phyloP scores from a whole-genome alignment of 2,797 vertebrate genomes.

The Rhodeus uyekii region DNA sequence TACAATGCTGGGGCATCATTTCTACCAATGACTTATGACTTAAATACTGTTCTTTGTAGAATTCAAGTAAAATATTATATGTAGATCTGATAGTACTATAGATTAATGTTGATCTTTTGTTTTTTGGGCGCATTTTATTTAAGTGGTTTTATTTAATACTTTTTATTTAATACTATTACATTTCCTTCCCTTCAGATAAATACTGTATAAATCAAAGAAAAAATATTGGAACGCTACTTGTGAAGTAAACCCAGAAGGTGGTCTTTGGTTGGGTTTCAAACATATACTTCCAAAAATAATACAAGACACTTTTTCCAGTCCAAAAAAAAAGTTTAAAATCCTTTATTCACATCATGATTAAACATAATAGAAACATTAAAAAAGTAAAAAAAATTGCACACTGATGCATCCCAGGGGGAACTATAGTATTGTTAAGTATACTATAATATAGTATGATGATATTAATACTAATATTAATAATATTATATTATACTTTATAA shows the following conservation, averaged over 20 bases:
- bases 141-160: not conserved
- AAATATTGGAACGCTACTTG: not conserved
- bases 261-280: not conserved
- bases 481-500: not conserved
- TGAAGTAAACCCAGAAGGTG: not conserved
- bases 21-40: not conserved
- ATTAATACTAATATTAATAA: not conserved
- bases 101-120: not conserved
- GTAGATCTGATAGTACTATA: not conserved
- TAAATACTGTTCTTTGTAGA: not conserved
- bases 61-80: not conserved
- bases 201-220: not conserved
- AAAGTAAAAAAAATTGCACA: not conserved
- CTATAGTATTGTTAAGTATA: not conserved
- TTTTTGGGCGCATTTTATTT: not conserved
- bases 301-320: not conserved
- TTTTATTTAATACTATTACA: not conserved
- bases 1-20: slow-evolving; percentile 31
- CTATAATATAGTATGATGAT: not conserved
- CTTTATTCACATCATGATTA: not conserved
- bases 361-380: not conserved
- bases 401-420: not conserved
- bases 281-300: not conserved
- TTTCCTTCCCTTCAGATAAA: not conserved
- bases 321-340: not conserved